These are phyloP conservation scores for Pseudocheirus occidentalis DNA, from an alignment of 2,797 vertebrate genomes.

Conservation along the genomic window DNA sequence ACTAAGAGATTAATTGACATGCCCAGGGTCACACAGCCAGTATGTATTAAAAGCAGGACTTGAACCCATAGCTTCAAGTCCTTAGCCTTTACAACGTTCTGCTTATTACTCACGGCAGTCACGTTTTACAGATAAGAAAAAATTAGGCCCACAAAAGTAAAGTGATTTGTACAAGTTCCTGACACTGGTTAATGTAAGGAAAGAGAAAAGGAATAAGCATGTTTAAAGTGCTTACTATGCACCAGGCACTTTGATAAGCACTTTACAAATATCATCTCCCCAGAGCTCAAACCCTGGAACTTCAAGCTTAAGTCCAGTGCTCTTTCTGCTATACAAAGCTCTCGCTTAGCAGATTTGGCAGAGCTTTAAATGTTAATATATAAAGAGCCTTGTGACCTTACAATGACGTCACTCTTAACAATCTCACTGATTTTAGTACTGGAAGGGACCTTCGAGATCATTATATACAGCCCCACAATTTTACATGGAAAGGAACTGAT, in stretches of 20 bases:
- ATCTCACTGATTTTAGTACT: not conserved
- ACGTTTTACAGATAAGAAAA: not conserved
- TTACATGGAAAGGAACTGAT: not conserved
- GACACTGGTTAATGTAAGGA: not conserved
- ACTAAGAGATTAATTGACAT: not conserved
- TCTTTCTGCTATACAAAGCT: not conserved
- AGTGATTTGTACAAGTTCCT: not conserved
- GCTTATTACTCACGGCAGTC: not conserved
- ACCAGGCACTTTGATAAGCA: not conserved
- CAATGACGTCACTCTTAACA: not conserved
- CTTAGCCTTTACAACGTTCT: not conserved
- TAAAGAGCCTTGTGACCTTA: not conserved
- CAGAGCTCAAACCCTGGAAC: not conserved
- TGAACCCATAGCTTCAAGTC: not conserved
- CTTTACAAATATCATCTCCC: not conserved
- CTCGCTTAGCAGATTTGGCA: not conserved
- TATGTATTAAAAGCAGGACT: not conserved
- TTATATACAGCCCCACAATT: not conserved
- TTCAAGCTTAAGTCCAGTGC: not conserved
- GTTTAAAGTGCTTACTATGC: not conserved
- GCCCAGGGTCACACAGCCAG: not conserved
- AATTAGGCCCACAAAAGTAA: not conserved
- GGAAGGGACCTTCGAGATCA: not conserved
- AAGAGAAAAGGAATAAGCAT: not conserved
- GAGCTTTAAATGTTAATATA: not conserved